phyloP scores from a whole-genome alignment of 1,140 invertebrate genomes.

The Heliconius eleuchia region DNA sequence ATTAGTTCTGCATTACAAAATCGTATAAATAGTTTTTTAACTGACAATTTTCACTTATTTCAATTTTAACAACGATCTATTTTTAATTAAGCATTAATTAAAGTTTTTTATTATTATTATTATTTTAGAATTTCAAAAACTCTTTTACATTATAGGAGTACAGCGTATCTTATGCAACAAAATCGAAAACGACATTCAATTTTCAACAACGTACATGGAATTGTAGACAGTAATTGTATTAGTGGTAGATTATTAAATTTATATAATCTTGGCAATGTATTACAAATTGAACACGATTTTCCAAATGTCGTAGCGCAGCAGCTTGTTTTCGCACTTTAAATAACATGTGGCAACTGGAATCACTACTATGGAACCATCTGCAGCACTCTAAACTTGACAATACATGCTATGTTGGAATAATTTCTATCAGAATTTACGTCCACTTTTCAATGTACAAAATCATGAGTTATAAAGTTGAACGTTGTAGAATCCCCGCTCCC shows the following conservation, averaged over 20 bases:
- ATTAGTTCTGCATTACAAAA: not conserved
- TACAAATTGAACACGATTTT: slow-evolving; percentile 32
- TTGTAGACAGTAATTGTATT: not conserved
- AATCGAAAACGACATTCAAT: not conserved
- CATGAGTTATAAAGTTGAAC: not conserved
- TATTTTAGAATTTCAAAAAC: too few species aligned
- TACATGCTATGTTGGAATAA: not conserved
- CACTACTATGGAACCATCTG: slow-evolving; percentile 22
- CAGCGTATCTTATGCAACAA: not conserved
- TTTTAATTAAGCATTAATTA: too few species aligned
- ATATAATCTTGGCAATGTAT: not conserved
- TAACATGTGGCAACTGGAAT: slow-evolving; percentile 25
- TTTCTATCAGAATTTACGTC: not conserved
- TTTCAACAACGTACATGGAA: too few species aligned
- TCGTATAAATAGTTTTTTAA: too few species aligned
- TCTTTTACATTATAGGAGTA: not conserved
- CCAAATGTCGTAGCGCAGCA: slow-evolving; percentile 14
- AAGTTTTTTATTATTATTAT: too few species aligned
- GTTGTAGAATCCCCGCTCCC: not conserved
- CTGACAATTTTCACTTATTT: too few species aligned
- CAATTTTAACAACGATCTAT: too few species aligned
- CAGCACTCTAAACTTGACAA: slow-evolving; percentile 18
- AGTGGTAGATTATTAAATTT: not conserved
- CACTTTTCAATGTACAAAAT: not conserved
- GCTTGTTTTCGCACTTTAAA: slow-evolving; percentile 24